Conservation (phyloP, 2,797 vertebrate genomes). For the Lepus townsendii region DNA sequence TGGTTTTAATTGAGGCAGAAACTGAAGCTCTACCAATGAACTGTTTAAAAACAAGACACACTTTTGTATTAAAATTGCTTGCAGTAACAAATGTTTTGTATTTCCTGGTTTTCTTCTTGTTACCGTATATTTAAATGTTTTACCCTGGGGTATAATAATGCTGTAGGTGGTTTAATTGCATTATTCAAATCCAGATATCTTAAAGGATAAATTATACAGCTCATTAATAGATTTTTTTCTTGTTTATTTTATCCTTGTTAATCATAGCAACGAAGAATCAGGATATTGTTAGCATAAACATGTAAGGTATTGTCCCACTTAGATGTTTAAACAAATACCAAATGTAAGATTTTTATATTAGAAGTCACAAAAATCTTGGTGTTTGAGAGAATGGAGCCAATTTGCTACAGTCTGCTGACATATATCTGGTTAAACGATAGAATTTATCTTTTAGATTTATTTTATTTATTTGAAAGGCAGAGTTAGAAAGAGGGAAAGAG, state of each 20-base stretch:
- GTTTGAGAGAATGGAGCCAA: neutral
- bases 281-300: neutral
- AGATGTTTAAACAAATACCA: constrained; percentile 13
- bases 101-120: constrained; percentile 87
- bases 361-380: neutral
- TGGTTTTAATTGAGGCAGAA: constrained; percentile 91
- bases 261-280: constrained; percentile 8
- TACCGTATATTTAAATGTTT: constrained; percentile 72
- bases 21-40: constrained; percentile 93
- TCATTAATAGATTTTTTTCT: constrained; percentile 54
- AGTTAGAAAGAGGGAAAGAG: neutral
- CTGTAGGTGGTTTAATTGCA: constrained; percentile 58
- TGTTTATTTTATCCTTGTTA: constrained; percentile 54
- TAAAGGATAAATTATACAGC: constrained; percentile 53
- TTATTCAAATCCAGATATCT: constrained; percentile 61
- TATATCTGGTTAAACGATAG: constrained; percentile 43
- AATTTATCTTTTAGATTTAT: neutral
- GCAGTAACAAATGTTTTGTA: constrained; percentile 90
- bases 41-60: constrained; percentile 91
- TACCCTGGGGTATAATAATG: constrained; percentile 55
- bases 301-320: neutral
- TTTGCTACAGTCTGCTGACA: constrained; percentile 14
- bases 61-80: constrained; percentile 94
- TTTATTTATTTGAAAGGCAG: neutral
- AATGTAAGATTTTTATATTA: neutral